phyloP scores from a whole-genome alignment of 2,113 vertebrate species.

The Chroicocephalus ridibundus region DNA sequence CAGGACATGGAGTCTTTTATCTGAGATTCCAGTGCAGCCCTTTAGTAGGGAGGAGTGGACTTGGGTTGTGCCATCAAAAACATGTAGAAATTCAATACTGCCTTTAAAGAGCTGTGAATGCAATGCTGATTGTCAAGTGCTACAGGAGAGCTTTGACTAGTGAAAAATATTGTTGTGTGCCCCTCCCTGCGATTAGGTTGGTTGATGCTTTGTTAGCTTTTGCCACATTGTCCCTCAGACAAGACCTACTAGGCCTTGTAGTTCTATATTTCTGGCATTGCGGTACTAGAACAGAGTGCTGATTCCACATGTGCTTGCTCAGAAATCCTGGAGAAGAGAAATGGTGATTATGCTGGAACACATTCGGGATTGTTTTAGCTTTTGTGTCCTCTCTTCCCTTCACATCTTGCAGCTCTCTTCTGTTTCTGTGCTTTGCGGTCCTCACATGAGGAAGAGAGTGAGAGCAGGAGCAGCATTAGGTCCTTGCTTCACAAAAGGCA shows the following conservation, averaged over 20 bases:
- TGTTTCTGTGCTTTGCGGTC: conserved; percentile 58
- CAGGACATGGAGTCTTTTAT: background rate
- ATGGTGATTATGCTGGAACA: background rate
- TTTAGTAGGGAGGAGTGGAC: background rate
- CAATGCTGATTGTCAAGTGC: background rate
- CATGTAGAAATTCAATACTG: background rate
- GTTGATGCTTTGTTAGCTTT: background rate
- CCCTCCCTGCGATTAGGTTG: background rate
- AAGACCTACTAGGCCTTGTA: background rate
- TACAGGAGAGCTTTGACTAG: background rate
- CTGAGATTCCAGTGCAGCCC: background rate
- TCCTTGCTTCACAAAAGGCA: conserved; percentile 43
- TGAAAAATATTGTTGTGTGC: background rate
- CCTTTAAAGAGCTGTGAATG: background rate
- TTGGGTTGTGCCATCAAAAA: background rate
- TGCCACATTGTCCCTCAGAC: background rate
- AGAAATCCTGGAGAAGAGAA: background rate
- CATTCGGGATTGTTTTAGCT: background rate
- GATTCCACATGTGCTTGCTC: background rate
- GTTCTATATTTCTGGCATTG: background rate
- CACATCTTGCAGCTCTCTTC: background rate
- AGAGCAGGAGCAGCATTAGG: conserved; percentile 65
- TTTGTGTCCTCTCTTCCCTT: background rate
- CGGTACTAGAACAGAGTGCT: background rate
- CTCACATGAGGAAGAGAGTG: conserved; percentile 30